These are phyloP conservation scores for Prionchulus punctatus DNA, from an alignment of 2,888 invertebrate species.

Conservation along the genomic window DNA sequence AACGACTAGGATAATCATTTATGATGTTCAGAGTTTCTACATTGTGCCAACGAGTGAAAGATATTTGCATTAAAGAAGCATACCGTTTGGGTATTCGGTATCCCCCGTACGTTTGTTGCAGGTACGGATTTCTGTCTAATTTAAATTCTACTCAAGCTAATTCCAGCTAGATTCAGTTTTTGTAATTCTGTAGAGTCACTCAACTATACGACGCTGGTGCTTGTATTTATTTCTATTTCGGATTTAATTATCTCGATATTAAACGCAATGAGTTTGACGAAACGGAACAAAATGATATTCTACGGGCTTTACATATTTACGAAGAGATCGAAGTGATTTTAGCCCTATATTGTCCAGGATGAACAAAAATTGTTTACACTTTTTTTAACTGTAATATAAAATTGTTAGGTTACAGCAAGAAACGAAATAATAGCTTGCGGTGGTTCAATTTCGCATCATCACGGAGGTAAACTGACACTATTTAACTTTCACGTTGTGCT, in stretches of 20 bases:
- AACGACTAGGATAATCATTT: background rate
- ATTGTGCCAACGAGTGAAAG: conserved; percentile 76
- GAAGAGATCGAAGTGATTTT: conserved; percentile 57
- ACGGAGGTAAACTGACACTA: conserved; percentile 44
- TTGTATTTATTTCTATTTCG: conserved; percentile 87
- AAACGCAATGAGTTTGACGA: background rate
- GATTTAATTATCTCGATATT: conserved; percentile 48
- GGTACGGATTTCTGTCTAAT: conserved; percentile 21
- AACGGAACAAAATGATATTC: background rate
- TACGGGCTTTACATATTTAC: conserved; percentile 58
- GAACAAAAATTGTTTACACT: too few species aligned
- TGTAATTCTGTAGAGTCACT: conserved; percentile 49
- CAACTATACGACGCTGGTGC: conserved; percentile 95
- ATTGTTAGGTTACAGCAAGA: conserved; percentile 54
- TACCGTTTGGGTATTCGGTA: conserved; percentile 36
- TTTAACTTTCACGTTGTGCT: too few species aligned
- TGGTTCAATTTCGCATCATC: conserved; percentile 86
- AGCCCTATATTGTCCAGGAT: too few species aligned
- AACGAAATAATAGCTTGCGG: conserved; percentile 78
- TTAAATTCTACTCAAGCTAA: background rate
- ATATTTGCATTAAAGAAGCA: conserved; percentile 47
- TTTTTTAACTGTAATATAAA: too few species aligned
- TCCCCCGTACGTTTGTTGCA: conserved; percentile 38
- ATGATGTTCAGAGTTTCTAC: conserved; percentile 47
- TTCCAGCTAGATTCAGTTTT: background rate